Percentiles rank a stretch among this genome's conserved stretches.
Evolutionary conservation across 2,888 invertebrate species (phyloP).

Genomic region (Sinodicranocentrus sp.): DNA sequence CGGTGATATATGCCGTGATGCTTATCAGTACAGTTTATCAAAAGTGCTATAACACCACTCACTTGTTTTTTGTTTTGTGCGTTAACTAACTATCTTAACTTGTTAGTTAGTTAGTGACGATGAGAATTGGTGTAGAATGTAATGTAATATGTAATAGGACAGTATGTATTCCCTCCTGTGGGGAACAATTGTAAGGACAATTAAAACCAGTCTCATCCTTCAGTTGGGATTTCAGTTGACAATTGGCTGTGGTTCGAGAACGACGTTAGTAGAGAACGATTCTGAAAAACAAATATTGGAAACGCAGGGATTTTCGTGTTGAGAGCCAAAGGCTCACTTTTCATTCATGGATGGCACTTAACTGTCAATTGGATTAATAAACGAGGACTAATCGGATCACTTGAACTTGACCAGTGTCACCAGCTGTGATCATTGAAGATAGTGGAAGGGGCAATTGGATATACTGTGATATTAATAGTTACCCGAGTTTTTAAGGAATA

Average conservation of each 20-base stretch:
- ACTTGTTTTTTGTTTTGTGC: not conserved
- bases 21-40: constrained; percentile 4
- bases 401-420: constrained; percentile 32
- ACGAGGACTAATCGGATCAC: not conserved
- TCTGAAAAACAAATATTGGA: no score
- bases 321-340: not conserved
- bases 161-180: not conserved
- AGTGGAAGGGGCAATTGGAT: not conserved
- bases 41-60: not conserved
- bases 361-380: no score
- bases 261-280: not conserved
- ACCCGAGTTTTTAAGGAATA: no score
- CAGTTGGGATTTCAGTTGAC: constrained; percentile 56
- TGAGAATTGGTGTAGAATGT: not conserved
- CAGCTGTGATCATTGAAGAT: not conserved
- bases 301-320: no score
- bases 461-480: constrained; percentile 6
- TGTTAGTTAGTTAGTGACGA: no score
- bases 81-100: no score
- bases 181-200: constrained; percentile 50
- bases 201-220: constrained; percentile 65
- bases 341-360: not conserved
- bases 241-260: constrained; percentile 30
- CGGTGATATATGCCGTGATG: not conserved
- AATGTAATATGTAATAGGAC: constrained; percentile 10